These are phyloP conservation scores for silkworm (Bombyx mori) DNA, from an alignment of 1,140 invertebrate genomes.

Conservation along the genomic window DNA sequence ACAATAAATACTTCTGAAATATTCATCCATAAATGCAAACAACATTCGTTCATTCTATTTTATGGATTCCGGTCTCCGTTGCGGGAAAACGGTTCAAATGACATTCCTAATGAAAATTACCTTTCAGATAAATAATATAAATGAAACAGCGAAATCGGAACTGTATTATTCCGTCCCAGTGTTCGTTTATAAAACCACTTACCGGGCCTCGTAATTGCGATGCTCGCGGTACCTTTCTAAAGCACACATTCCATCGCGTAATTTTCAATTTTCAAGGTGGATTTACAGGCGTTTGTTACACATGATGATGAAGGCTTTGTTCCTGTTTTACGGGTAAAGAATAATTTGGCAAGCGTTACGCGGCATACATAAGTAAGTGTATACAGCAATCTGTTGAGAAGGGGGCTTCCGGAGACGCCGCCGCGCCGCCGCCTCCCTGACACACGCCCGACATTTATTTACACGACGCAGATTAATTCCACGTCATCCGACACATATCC, in stretches of 20 bases:
- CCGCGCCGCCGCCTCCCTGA: constrained; percentile 27
- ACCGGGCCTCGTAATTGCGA: not conserved
- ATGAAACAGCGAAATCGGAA: no score
- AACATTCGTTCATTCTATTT: no score
- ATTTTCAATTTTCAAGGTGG: constrained; percentile 30
- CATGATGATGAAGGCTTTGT: constrained; percentile 26
- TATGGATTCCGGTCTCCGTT: no score
- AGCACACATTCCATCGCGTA: constrained; percentile 10
- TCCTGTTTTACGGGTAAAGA: constrained; percentile 28
- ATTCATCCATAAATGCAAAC: no score
- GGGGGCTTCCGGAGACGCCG: constrained; percentile 29
- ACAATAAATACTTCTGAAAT: no score
- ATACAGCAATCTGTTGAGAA: constrained; percentile 36
- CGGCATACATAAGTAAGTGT: constrained; percentile 12
- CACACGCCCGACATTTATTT: constrained; percentile 52
- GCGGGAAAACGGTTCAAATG: no score
- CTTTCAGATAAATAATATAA: no score
- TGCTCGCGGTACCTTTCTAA: not conserved
- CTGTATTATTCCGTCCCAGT: no score
- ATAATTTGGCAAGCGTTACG: constrained; percentile 40
- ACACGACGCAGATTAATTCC: constrained; percentile 52
- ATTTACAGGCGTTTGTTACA: constrained; percentile 26
- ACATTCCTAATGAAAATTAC: no score
- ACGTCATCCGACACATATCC: constrained; percentile 43
- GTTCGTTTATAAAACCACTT: no score